Conservation (phyloP, 2,888 invertebrate species). For the Hyalella azteca region DNA sequence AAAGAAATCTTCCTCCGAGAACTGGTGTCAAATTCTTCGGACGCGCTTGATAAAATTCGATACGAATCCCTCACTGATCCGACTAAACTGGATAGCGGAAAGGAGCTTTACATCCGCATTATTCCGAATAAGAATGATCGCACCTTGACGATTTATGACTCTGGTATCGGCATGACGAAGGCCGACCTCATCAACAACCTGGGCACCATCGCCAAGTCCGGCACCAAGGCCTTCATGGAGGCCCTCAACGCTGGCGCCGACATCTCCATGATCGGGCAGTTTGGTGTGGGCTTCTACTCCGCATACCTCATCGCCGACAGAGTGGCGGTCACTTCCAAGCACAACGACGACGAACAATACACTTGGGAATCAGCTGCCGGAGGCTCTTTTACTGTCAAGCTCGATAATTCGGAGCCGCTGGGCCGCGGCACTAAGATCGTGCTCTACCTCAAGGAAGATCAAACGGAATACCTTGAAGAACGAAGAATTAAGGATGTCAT, state of each 20-base stretch:
- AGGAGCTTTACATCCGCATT: conserved; percentile 94
- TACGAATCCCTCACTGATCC: conserved; percentile 98
- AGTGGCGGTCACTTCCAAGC: conserved; percentile 90
- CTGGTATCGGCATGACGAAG: conserved; percentile 98
- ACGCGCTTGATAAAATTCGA: conserved; percentile 79
- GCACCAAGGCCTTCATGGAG: conserved; percentile 99
- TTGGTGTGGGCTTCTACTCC: conserved; percentile 99
- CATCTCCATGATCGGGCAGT: conserved; percentile 99
- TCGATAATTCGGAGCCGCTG: conserved; percentile 75
- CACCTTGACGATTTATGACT: conserved; percentile 93
- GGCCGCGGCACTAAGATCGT: conserved; percentile 94
- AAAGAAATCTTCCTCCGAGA: conserved; percentile 99
- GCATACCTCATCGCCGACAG: conserved; percentile 94
- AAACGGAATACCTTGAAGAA: conserved; percentile 93
- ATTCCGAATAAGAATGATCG: conserved; percentile 94
- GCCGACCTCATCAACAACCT: conserved; percentile 97
- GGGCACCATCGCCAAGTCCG: conserved; percentile 99
- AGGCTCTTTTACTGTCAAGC: conserved; percentile 91
- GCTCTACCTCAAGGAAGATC: conserved; percentile 94
- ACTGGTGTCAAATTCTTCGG: conserved; percentile 98
- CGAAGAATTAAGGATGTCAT: conserved; percentile 94
- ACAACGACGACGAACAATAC: conserved; percentile 98
- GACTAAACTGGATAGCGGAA: conserved; percentile 87
- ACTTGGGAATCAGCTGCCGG: conserved; percentile 98
- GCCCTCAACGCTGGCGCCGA: conserved; percentile 98